phyloP scores from a whole-genome alignment of 2,113 vertebrate genomes.

The Ailurus styani region DNA sequence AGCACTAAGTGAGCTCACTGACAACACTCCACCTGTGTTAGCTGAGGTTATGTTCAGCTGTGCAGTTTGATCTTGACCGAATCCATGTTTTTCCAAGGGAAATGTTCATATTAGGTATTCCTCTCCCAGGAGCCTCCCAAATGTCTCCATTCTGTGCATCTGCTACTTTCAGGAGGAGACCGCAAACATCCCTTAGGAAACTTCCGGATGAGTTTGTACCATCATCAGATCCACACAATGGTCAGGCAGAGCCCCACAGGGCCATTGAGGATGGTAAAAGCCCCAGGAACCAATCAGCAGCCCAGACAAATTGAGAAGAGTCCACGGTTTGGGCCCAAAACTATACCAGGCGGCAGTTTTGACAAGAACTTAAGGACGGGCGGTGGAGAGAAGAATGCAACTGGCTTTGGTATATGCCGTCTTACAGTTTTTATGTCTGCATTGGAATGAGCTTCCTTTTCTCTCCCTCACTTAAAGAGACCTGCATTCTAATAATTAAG shows the following conservation, averaged over 20 bases:
- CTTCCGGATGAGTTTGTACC: not conserved
- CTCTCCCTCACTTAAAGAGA: not conserved
- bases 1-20: fast-evolving
- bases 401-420: not conserved
- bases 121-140: not conserved
- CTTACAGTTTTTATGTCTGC: not conserved
- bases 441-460: not conserved
- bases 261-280: not conserved
- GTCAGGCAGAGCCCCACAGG: fast-evolving
- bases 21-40: fast-evolving
- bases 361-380: not conserved
- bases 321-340: not conserved
- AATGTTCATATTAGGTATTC: not conserved
- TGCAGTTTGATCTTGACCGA: not conserved
- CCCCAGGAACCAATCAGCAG: not conserved
- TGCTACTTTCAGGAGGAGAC: not conserved
- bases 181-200: not conserved
- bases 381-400: not conserved
- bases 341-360: constrained; percentile 26
- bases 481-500: constrained; percentile 51
- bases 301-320: not conserved
- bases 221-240: fast-evolving
- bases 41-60: not conserved
- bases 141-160: not conserved
- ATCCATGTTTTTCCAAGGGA: not conserved